These are phyloP conservation scores for Chamaetylas fuelleborni DNA, from an alignment of 2,113 vertebrate genomes.

Conservation along the genomic window DNA sequence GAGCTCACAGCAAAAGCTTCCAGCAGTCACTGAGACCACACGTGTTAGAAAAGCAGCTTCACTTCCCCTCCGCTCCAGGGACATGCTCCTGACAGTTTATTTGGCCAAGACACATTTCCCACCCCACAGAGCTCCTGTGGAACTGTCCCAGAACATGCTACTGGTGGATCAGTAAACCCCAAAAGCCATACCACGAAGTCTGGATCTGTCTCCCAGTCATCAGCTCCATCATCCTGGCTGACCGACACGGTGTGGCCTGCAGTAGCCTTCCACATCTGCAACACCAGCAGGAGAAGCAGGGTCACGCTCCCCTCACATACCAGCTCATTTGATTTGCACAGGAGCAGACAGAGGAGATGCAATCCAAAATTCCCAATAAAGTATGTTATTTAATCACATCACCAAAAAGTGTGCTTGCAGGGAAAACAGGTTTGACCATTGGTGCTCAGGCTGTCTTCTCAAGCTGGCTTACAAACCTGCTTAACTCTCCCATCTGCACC, in stretches of 20 bases:
- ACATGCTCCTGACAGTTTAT: neutral
- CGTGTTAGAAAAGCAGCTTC: neutral
- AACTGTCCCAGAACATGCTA: rapidly evolving
- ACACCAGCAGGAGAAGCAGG: slow-evolving; percentile 19
- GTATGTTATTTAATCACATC: neutral
- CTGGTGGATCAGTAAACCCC: neutral
- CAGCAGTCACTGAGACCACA: neutral
- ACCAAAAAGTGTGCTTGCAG: neutral
- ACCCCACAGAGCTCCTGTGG: neutral
- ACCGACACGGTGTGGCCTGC: slow-evolving; percentile 83
- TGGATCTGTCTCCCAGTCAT: slow-evolving; percentile 98
- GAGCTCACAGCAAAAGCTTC: neutral
- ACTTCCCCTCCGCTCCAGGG: neutral
- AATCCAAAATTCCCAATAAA: neutral
- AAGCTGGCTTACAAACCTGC: neutral
- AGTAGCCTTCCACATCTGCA: slow-evolving; percentile 93
- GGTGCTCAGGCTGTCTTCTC: neutral
- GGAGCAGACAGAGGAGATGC: neutral
- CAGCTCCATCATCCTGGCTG: slow-evolving; percentile 75
- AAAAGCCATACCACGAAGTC: slow-evolving; percentile 88
- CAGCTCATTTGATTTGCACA: neutral
- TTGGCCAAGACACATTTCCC: neutral
- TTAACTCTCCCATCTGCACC: neutral
- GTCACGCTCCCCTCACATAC: neutral
- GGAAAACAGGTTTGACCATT: neutral